Evolutionary conservation across 2,888 invertebrate species (phyloP), one percentile per base, ranked within the genome.

Genomic region (Perdita meconis): DNA sequence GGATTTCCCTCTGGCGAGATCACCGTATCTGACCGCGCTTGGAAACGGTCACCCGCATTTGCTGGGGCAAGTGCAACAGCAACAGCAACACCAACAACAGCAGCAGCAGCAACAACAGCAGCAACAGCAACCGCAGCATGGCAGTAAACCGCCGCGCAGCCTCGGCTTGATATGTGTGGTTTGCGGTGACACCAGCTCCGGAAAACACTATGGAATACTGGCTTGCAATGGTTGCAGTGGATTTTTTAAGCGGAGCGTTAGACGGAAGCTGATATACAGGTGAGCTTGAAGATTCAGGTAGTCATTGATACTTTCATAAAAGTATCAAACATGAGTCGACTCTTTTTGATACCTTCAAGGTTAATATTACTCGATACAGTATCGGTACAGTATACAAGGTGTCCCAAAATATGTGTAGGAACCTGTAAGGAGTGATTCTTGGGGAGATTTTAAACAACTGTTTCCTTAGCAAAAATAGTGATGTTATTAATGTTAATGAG

Each of bases 161-260:
- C 93, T 95, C 1, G 98, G 98, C 0, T 94, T 99, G 65, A 96
- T 97, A 72, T 99, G 99, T 93, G 97, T 98, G 65, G 99, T 99
- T 0, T 99, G 99, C 89, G 98, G 98, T 0, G 99, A 99, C 92
- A 98, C 98, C 5, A 98, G 98, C 86, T 98, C 98, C 1, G 99
- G 99, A 1, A 99, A 99, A 89, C 99, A 99, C 92, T 99, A 98
- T 92, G 99, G 99, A 0, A 99, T 99, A 89, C 94, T 99, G 80
- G 99, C 99, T 0, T 99, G 99, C 93, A 99, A 99, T 90, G 99
- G 99, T 0, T 99, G 99, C 94, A 98, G 98, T 70, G 99, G 99
- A 0, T 99, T 99, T 94, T 99, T 99, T 94, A 99, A 99, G 92
- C 93, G 99, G 82, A 98, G 98, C 83, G 99, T 99, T 42, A 94